A percentile compares a stretch with the other conserved stretches of the same genome.
phyloP scores from a whole-genome alignment of 1,140 invertebrate genomes.

The Streblospio benedicti region DNA sequence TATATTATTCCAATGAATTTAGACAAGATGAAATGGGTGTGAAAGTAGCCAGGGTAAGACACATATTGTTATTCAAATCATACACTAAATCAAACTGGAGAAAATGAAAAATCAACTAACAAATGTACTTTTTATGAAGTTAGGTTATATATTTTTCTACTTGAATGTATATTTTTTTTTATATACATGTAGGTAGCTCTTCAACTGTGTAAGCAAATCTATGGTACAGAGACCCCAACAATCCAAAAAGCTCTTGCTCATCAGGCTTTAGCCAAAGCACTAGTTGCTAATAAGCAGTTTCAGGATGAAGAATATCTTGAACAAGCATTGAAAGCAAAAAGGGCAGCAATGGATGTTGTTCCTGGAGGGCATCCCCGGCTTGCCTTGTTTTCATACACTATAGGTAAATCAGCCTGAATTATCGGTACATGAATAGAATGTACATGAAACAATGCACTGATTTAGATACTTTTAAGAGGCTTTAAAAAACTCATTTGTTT shows the following conservation, averaged over 20 bases:
- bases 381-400: slow-evolving; percentile 34
- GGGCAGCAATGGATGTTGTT: slow-evolving; percentile 29
- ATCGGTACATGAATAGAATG: background rate
- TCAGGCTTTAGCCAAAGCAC: slow-evolving; percentile 31
- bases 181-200: too few relatives aligned
- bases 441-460: background rate
- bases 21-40: slow-evolving; percentile 34
- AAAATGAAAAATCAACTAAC: too few relatives aligned
- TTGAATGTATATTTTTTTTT: too few relatives aligned
- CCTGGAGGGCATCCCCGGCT: slow-evolving; percentile 29
- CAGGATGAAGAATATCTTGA: slow-evolving; percentile 28
- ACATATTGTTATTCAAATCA: background rate
- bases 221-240: slow-evolving; percentile 7
- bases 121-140: too few relatives aligned
- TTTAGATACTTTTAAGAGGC: too few relatives aligned
- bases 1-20: slow-evolving; percentile 37
- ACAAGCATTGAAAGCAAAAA: slow-evolving; percentile 32
- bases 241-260: slow-evolving; percentile 32
- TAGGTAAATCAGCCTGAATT: slow-evolving; percentile 24
- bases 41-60: slow-evolving; percentile 30
- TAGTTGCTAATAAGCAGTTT: slow-evolving; percentile 31
- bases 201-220: slow-evolving; percentile 26
- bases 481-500: too few relatives aligned
- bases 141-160: too few relatives aligned
- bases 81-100: background rate